Evolutionary conservation across 2,888 invertebrate species (phyloP).

Genomic region (Dynastes tityus): DNA sequence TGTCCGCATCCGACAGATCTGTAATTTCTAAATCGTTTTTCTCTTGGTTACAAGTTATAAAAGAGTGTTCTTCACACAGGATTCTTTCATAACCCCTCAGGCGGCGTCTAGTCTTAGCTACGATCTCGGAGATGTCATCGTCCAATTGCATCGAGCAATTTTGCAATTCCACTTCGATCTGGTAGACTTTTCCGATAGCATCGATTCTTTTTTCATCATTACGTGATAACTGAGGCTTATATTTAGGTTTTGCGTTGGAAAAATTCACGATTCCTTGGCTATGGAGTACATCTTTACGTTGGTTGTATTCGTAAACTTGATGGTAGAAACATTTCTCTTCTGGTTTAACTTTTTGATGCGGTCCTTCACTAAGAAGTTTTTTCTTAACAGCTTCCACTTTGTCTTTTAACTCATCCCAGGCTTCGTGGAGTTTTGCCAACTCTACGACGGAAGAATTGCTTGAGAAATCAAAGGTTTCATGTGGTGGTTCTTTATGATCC

Average conservation of each 20-base stretch:
- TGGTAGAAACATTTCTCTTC: not conserved
- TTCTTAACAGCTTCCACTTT: not conserved
- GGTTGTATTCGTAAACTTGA: not conserved
- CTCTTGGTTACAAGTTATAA: not conserved
- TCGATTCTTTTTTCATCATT: slow-evolving; percentile 1
- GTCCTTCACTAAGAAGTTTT: not conserved
- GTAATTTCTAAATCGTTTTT: too few relatives aligned
- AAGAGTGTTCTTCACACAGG: not conserved
- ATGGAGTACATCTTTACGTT: not conserved
- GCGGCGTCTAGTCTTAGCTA: not conserved
- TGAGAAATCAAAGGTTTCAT: not conserved
- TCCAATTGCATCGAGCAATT: not conserved
- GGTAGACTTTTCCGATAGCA: not conserved
- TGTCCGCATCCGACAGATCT: not conserved
- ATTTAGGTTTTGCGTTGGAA: not conserved
- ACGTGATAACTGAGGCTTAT: not conserved
- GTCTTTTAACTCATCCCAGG: not conserved
- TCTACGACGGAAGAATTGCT: not conserved
- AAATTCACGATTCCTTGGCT: not conserved
- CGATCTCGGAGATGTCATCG: not conserved
- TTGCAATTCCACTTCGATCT: slow-evolving; percentile 10
- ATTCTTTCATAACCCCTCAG: not conserved
- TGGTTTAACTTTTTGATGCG: not conserved
- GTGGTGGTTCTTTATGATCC: not conserved
- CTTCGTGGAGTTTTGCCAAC: not conserved